Conservation (phyloP, 1,140 invertebrate species). For the Drosophila sproati region DNA sequence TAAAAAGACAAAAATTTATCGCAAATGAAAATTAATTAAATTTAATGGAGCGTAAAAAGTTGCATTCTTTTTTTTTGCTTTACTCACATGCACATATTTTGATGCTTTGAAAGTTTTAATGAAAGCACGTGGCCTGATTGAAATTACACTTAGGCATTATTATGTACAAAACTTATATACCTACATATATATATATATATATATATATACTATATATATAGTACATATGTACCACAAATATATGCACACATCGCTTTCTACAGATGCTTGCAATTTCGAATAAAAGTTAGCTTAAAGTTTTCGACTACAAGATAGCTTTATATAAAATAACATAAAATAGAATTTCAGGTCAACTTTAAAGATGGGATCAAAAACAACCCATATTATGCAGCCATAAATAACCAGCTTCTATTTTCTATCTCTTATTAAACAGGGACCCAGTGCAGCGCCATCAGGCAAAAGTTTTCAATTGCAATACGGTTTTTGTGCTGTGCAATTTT, state of each 20-base stretch:
- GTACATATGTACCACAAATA: background rate
- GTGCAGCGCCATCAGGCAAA: background rate
- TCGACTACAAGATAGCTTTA: no score
- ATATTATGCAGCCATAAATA: background rate
- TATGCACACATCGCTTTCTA: background rate
- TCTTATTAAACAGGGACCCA: background rate
- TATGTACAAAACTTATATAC: background rate
- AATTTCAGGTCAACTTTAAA: background rate
- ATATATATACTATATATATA: constrained; percentile 9
- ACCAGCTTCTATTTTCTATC: background rate
- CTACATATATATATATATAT: constrained; percentile 4
- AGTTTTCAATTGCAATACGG: background rate
- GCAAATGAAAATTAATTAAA: constrained; percentile 78
- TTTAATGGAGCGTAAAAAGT: constrained; percentile 76
- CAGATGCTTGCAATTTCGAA: background rate
- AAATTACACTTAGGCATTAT: constrained; percentile 29
- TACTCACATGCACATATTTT: constrained; percentile 7
- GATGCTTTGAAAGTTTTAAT: constrained; percentile 18
- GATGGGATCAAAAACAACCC: background rate
- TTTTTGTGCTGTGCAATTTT: constrained; percentile 1
- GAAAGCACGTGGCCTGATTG: constrained; percentile 18
- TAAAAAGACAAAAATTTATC: constrained; percentile 72
- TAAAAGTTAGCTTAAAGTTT: no score
- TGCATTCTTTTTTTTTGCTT: constrained; percentile 43
- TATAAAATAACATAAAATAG: no score